Evolutionary conservation across 2,888 invertebrate genomes (phyloP).

Genomic region (Griposia aprilina): DNA sequence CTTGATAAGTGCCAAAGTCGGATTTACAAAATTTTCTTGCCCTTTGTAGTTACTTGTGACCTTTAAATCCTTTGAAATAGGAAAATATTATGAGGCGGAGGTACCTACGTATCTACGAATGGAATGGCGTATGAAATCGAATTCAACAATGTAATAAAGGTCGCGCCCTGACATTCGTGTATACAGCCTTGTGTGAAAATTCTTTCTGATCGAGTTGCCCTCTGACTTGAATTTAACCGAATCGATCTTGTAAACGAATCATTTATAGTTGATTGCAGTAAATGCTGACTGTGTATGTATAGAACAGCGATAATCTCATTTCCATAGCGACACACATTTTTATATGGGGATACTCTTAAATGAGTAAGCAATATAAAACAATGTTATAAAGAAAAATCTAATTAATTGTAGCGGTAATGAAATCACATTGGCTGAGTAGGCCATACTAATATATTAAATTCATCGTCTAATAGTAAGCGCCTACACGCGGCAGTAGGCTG

Average conservation of each 20-base stretch:
- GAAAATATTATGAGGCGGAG: conserved; percentile 58
- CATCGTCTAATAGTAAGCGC: conserved; percentile 27
- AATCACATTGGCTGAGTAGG: background rate
- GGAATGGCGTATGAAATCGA: conserved; percentile 45
- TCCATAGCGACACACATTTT: background rate
- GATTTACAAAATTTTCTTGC: conserved; percentile 42
- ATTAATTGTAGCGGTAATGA: background rate
- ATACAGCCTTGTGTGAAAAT: conserved; percentile 49
- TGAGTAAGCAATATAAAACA: background rate
- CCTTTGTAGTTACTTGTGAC: conserved; percentile 60
- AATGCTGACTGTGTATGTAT: background rate
- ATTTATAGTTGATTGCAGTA: conserved; percentile 29
- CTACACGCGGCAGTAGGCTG: conserved; percentile 59
- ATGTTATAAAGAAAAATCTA: background rate
- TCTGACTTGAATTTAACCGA: conserved; percentile 13
- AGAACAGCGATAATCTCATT: background rate
- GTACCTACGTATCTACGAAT: conserved; percentile 19
- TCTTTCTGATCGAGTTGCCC: conserved; percentile 55
- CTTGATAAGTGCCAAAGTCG: conserved; percentile 39
- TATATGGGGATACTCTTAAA: background rate
- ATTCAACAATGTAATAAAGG: conserved; percentile 62
- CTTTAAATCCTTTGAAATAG: conserved; percentile 63
- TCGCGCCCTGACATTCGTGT: conserved; percentile 60
- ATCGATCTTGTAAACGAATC: conserved; percentile 47
- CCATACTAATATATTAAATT: conserved; percentile 37